phyloP scores from a whole-genome alignment of 2,113 vertebrate genomes.

The Cryptomyrus ogoouensis region DNA sequence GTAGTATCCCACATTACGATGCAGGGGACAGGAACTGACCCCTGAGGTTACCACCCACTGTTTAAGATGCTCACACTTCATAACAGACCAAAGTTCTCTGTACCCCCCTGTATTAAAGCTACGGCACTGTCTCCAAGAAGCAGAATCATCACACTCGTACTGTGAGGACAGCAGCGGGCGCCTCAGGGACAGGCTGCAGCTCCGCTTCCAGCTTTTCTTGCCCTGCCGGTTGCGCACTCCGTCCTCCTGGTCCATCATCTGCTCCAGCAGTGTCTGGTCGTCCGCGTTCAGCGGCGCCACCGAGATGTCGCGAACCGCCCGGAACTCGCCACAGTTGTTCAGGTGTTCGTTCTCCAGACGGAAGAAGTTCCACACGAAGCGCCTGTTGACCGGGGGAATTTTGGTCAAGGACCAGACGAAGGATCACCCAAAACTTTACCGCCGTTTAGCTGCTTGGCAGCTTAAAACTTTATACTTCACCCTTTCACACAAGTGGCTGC shows the following conservation, averaged over 20 bases:
- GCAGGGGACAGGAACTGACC: neutral
- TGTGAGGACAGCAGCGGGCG: constrained; percentile 80
- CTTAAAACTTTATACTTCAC: neutral
- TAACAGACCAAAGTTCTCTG: neutral
- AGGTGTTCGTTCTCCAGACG: constrained; percentile 96
- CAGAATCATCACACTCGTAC: constrained; percentile 55
- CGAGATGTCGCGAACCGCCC: constrained; percentile 91
- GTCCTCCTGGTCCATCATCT: constrained; percentile 99
- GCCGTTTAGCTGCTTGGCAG: neutral
- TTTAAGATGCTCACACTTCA: neutral
- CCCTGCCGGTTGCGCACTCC: constrained; percentile 90
- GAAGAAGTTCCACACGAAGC: constrained; percentile 99
- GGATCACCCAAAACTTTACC: neutral
- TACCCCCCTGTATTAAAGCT: neutral
- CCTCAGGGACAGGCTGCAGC: constrained; percentile 82
- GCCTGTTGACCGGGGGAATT: constrained; percentile 54
- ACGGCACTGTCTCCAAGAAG: neutral
- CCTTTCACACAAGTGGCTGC: neutral
- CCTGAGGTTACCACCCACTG: neutral
- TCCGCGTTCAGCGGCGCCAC: constrained; percentile 95
- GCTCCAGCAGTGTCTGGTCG: constrained; percentile 93
- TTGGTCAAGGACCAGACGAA: neutral
- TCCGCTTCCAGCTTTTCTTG: constrained; percentile 84
- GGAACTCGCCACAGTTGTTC: constrained; percentile 98
- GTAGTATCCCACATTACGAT: neutral